phyloP scores from a whole-genome alignment of 2,113 vertebrate genomes.

The Coregonus clupeaformis region DNA sequence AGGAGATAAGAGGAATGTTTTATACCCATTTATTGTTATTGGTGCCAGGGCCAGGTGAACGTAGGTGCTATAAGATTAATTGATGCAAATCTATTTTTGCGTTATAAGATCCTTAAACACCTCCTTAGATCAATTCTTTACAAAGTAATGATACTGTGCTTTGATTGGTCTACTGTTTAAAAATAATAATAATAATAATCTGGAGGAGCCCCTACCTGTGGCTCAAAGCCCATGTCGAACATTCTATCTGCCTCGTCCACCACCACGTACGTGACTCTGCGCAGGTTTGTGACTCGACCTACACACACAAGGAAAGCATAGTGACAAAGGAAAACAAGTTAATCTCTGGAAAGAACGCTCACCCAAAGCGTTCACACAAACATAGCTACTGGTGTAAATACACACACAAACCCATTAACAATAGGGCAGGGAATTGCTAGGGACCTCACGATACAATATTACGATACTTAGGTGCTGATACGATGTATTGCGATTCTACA shows the following conservation, averaged over 20 bases:
- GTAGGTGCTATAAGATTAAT: neutral
- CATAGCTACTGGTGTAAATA: neutral
- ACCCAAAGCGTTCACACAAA: neutral
- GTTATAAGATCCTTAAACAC: too few relatives aligned
- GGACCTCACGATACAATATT: too few relatives aligned
- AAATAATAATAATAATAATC: too few relatives aligned
- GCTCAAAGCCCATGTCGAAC: slow-evolving; percentile 99
- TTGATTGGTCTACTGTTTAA: too few relatives aligned
- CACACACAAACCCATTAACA: too few relatives aligned
- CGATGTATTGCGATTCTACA: too few relatives aligned
- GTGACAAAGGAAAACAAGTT: neutral
- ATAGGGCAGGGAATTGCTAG: too few relatives aligned
- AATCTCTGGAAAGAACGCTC: neutral
- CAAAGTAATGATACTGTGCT: too few relatives aligned
- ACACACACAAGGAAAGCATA: slow-evolving; percentile 43
- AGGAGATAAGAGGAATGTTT: neutral
- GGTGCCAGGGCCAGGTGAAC: neutral
- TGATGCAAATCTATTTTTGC: too few relatives aligned
- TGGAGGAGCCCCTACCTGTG: slow-evolving; percentile 82
- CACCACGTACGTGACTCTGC: slow-evolving; percentile 92
- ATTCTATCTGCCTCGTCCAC: slow-evolving; percentile 97
- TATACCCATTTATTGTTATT: neutral
- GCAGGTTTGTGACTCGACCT: slow-evolving; percentile 98
- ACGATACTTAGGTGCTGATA: too few relatives aligned
- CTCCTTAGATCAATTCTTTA: too few relatives aligned